These are phyloP conservation scores for Sesamia inferens DNA, from an alignment of 2,888 invertebrate species.

Conservation along the genomic window DNA sequence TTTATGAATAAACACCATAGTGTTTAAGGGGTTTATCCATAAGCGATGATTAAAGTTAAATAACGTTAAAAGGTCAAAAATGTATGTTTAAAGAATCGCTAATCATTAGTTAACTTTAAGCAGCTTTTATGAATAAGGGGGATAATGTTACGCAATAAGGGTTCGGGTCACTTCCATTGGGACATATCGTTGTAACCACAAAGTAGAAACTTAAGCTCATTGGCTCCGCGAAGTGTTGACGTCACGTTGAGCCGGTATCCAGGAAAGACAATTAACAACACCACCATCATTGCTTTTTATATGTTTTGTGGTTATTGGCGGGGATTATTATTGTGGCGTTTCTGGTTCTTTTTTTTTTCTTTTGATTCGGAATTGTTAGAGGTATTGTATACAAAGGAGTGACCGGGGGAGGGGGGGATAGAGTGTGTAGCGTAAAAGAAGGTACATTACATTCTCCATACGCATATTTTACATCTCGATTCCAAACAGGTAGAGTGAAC, in stretches of 20 bases:
- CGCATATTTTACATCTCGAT: not conserved
- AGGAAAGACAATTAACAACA: conserved; percentile 50
- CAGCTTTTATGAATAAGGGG: too few relatives aligned
- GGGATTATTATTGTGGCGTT: conserved; percentile 29
- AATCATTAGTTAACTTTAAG: too few relatives aligned
- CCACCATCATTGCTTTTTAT: conserved; percentile 41
- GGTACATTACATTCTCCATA: too few relatives aligned
- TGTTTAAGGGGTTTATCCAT: too few relatives aligned
- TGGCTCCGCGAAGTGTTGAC: conserved; percentile 44
- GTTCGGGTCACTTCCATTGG: conserved; percentile 19
- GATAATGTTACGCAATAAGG: too few relatives aligned
- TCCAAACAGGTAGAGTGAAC: not conserved
- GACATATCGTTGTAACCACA: conserved; percentile 28
- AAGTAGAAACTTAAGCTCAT: conserved; percentile 60
- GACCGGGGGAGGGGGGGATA: too few relatives aligned
- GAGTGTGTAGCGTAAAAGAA: too few relatives aligned
- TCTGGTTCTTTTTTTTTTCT: conserved; percentile 1
- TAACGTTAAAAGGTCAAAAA: too few relatives aligned
- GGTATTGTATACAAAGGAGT: not conserved
- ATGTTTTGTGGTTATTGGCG: conserved; percentile 17
- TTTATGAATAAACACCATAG: too few relatives aligned
- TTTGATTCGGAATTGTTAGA: not conserved
- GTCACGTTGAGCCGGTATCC: conserved; percentile 49
- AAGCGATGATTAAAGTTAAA: too few relatives aligned
- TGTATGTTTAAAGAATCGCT: too few relatives aligned